These are phyloP conservation scores for Pseudachorutes palmiensis DNA, from an alignment of 1,140 invertebrate species.

Conservation along the genomic window DNA sequence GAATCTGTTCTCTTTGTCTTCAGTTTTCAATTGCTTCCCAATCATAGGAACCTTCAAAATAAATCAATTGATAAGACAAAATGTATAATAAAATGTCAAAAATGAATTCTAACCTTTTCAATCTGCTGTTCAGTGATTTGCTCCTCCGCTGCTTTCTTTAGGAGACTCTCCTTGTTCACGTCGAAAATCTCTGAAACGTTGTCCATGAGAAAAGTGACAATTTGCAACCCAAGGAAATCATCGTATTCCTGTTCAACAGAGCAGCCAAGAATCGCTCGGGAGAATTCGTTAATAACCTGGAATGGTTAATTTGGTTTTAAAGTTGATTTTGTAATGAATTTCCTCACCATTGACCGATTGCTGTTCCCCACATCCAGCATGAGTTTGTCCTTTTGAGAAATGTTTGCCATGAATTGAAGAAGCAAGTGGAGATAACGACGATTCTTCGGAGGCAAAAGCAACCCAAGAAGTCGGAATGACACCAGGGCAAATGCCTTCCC, in stretches of 20 bases:
- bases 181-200: conserved; percentile 33
- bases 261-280: conserved; percentile 20
- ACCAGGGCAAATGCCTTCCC: conserved; percentile 30
- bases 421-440: conserved; percentile 34
- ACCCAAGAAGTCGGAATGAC: conserved; percentile 31
- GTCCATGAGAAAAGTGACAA: conserved; percentile 37
- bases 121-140: conserved; percentile 30
- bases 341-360: conserved; percentile 30
- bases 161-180: conserved; percentile 19
- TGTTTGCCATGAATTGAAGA: conserved; percentile 33
- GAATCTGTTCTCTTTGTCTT: conserved; percentile 27
- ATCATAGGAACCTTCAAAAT: neutral
- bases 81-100: neutral
- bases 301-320: neutral
- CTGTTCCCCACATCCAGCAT: conserved; percentile 34
- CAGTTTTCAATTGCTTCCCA: neutral
- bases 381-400: conserved; percentile 32
- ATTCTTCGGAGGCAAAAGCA: conserved; percentile 26
- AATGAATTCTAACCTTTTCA: conserved; percentile 20
- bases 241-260: conserved; percentile 26
- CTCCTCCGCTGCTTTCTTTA: conserved; percentile 20
- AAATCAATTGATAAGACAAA: neutral
- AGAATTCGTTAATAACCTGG: conserved; percentile 35
- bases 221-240: conserved; percentile 31
- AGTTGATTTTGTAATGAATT: conserved; percentile 10